Evolutionary conservation across 2,113 vertebrate species (phyloP).

Genomic region (Myiagra hebetior): DNA sequence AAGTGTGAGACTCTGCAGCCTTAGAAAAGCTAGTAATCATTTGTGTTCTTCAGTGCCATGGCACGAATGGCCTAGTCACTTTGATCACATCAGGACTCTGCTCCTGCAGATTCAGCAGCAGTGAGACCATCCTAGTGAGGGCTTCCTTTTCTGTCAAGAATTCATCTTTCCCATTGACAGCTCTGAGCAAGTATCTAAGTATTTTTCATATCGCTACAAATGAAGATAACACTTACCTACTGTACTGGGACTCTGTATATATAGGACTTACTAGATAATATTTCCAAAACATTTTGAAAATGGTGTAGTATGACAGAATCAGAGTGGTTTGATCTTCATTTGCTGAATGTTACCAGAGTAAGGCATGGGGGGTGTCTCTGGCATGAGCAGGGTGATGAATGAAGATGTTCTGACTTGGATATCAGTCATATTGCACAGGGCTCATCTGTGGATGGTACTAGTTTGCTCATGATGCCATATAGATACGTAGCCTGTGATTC

Average conservation of each 20-base stretch:
- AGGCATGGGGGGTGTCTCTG: background rate
- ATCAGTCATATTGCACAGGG: background rate
- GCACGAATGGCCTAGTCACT: background rate
- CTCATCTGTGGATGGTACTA: background rate
- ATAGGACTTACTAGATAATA: background rate
- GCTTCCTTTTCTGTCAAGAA: background rate
- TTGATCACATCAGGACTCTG: background rate
- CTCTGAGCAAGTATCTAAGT: background rate
- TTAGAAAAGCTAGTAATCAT: background rate
- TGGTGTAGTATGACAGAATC: background rate
- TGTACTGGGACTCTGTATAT: background rate
- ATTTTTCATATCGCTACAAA: background rate
- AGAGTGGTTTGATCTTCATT: background rate
- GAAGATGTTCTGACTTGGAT: background rate
- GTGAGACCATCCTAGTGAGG: background rate
- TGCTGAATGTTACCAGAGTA: background rate
- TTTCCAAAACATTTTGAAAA: background rate
- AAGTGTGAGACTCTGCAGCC: background rate
- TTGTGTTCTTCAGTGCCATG: background rate
- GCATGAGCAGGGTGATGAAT: background rate
- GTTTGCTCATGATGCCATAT: background rate
- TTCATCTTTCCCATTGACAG: background rate
- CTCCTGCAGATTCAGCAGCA: background rate
- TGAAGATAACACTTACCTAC: background rate
- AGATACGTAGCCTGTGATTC: background rate